phyloP scores from a whole-genome alignment of 2,888 invertebrate species.

The Strigamia transsilvanica region DNA sequence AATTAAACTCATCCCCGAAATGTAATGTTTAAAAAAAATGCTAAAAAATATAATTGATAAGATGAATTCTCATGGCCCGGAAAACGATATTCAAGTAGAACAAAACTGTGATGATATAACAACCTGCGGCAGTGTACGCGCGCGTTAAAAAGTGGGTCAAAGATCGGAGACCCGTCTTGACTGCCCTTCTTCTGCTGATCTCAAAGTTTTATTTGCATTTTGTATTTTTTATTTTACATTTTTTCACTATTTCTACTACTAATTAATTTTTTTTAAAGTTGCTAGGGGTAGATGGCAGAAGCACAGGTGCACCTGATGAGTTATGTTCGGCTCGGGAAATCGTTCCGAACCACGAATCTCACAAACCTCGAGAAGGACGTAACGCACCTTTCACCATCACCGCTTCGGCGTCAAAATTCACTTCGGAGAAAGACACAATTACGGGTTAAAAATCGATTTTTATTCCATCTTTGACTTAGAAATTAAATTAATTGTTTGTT shows the following conservation, averaged over 20 bases:
- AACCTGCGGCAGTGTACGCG: background rate
- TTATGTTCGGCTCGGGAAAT: conserved; percentile 1
- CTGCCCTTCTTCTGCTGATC: background rate
- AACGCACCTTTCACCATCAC: conserved; percentile 44
- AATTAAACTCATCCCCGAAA: background rate
- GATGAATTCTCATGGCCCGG: background rate
- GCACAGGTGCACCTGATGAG: conserved; percentile 48
- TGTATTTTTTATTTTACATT: no score
- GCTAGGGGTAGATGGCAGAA: background rate
- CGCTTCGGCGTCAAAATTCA: background rate
- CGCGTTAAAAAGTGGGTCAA: background rate
- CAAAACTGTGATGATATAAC: background rate
- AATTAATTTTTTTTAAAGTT: conserved; percentile 21
- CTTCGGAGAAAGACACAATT: conserved; percentile 30
- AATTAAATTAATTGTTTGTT: background rate
- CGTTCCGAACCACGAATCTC: background rate
- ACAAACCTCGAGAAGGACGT: background rate
- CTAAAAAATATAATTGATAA: background rate
- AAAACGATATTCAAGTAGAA: background rate
- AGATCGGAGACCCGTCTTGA: conserved; percentile 9
- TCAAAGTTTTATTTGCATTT: no score
- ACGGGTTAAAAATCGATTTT: conserved; percentile 11
- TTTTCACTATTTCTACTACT: no score
- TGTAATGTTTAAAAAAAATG: background rate
- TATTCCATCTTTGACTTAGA: background rate